A percentile compares a stretch with the other conserved stretches of the same genome.
These are phyloP conservation scores for Bos taurus DNA, from an alignment of 2,113 vertebrate species.

Conservation along the genomic window ARS-UCD2.0 NC_037342.1:18815001-18815500, in stretches of 20 bases:
- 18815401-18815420: background rate
- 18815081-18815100: constrained; percentile 57
- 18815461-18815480: background rate
- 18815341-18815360: background rate
- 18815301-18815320: constrained; percentile 8
- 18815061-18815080: constrained; percentile 61
- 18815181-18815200: constrained; percentile 8
- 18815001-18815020: constrained; percentile 32
- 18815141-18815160: constrained; percentile 11
- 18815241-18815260: constrained; percentile 7
- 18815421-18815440: constrained; percentile 45
- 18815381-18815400: background rate
- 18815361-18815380: background rate
- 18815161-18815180: constrained; percentile 48
- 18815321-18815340: constrained; percentile 29
- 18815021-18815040: constrained; percentile 34
- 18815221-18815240: background rate
- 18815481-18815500: background rate
- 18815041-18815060: constrained; percentile 62
- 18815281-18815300: background rate
- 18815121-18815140: constrained; percentile 28
- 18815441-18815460: constrained; percentile 19
- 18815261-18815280: constrained; percentile 23
- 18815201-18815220: constrained; percentile 35
- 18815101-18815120: constrained; percentile 58